phyloP scores from a whole-genome alignment of 2,113 vertebrate species.

The Antechinus flavipes region DNA sequence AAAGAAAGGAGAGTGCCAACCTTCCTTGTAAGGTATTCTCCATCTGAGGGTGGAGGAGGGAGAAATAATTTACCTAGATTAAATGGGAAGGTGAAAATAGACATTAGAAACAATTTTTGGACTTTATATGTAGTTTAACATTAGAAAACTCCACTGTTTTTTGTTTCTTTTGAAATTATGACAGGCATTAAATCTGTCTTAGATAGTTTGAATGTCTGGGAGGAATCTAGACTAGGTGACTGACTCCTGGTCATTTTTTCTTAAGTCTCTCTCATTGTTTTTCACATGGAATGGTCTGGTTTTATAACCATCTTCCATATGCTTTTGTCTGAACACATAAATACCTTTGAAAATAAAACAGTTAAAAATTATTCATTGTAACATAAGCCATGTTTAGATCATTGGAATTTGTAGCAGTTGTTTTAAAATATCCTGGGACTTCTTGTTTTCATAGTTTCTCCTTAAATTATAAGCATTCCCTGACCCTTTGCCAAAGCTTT shows the following conservation, averaged over 20 bases:
- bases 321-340: constrained; percentile 47
- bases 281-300: neutral
- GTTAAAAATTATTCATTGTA: constrained; percentile 50
- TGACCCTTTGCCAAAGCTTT: constrained; percentile 59
- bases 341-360: constrained; percentile 58
- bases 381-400: constrained; percentile 59
- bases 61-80: constrained; percentile 3
- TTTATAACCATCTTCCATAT: constrained; percentile 40
- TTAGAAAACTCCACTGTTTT: neutral
- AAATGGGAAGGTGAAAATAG: neutral
- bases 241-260: neutral
- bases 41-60: neutral
- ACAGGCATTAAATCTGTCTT: neutral
- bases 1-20: neutral
- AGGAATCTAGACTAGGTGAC: neutral
- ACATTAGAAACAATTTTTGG: constrained; percentile 14
- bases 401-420: constrained; percentile 48
- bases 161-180: neutral
- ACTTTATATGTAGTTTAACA: neutral
- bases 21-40: neutral
- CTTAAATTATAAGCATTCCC: constrained; percentile 66
- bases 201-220: neutral
- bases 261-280: constrained; percentile 18
- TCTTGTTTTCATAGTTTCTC: constrained; percentile 62
- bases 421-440: constrained; percentile 53